Conservation (phyloP, 1,140 invertebrate genomes). For the Arion vulgaris region DNA sequence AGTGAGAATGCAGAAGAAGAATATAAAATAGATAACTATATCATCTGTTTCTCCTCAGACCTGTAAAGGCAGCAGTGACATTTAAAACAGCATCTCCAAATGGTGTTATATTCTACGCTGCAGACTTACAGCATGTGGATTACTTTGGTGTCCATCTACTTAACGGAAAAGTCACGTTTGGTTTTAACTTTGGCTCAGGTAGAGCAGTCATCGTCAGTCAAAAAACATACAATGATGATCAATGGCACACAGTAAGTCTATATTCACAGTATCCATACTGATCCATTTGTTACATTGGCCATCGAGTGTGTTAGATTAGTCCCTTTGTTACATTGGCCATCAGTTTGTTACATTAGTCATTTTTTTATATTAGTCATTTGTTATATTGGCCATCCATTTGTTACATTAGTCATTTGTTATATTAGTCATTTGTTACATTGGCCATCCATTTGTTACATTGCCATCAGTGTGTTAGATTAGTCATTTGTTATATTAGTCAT, state of each 20-base stretch:
- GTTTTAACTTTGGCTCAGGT: constrained; percentile 83
- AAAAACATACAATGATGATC: constrained; percentile 82
- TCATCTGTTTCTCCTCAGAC: constrained; percentile 51
- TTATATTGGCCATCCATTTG: too few relatives aligned
- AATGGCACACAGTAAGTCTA: constrained; percentile 83
- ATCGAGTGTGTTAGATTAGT: too few relatives aligned
- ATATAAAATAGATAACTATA: too few relatives aligned
- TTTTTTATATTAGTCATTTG: too few relatives aligned
- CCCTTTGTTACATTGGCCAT: too few relatives aligned
- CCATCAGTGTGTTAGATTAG: too few relatives aligned
- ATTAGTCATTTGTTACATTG: too few relatives aligned
- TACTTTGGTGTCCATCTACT: constrained; percentile 87
- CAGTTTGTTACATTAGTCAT: too few relatives aligned
- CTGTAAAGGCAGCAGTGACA: constrained; percentile 81
- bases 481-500: too few relatives aligned
- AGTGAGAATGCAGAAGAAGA: too few relatives aligned
- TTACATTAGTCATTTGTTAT: too few relatives aligned
- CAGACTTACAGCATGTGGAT: constrained; percentile 79
- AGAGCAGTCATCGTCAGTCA: constrained; percentile 75
- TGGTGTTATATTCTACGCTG: constrained; percentile 89
- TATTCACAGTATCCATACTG: background rate
- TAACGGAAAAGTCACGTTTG: constrained; percentile 82
- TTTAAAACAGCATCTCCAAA: constrained; percentile 85
- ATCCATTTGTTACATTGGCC: background rate
- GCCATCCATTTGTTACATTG: too few relatives aligned